Evolutionary conservation across 2,797 vertebrate species (phyloP).

Genomic region (Chelon labrosus): DNA sequence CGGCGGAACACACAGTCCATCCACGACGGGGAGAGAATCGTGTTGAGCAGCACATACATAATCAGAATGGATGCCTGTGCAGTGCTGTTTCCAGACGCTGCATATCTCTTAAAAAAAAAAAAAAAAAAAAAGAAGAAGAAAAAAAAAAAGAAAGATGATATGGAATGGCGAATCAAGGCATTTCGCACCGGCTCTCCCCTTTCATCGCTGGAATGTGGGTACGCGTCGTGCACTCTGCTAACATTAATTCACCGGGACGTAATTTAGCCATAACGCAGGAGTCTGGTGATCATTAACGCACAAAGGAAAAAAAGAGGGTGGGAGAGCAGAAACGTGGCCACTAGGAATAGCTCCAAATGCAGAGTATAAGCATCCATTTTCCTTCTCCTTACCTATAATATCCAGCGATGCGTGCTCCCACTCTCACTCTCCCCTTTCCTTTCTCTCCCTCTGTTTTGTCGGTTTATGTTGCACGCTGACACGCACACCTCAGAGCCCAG

Average conservation of each 20-base stretch:
- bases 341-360: conserved; percentile 71
- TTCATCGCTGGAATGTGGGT: conserved; percentile 78
- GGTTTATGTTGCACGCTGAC: conserved; percentile 83
- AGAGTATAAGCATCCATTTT: conserved; percentile 83
- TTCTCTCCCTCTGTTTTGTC: conserved; percentile 71
- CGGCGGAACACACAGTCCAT: conserved; percentile 57
- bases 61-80: conserved; percentile 71
- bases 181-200: conserved; percentile 73
- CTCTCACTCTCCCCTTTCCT: conserved; percentile 72
- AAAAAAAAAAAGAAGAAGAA: not conserved
- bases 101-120: conserved; percentile 52
- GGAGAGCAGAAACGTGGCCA: conserved; percentile 77
- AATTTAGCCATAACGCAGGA: conserved; percentile 67
- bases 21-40: conserved; percentile 47
- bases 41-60: conserved; percentile 61
- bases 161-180: conserved; percentile 80
- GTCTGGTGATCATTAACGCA: conserved; percentile 73
- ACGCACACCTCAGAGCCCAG: conserved; percentile 72
- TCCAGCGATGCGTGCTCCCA: conserved; percentile 85
- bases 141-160: conserved; percentile 53
- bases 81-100: conserved; percentile 57
- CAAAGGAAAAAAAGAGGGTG: conserved; percentile 77
- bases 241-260: conserved; percentile 70
- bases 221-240: conserved; percentile 72
- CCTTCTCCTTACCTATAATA: conserved; percentile 85